A percentile compares a stretch with the other conserved stretches of the same genome.
phyloP scores from a whole-genome alignment of 2,888 invertebrate genomes.

The Autographa gamma region DNA sequence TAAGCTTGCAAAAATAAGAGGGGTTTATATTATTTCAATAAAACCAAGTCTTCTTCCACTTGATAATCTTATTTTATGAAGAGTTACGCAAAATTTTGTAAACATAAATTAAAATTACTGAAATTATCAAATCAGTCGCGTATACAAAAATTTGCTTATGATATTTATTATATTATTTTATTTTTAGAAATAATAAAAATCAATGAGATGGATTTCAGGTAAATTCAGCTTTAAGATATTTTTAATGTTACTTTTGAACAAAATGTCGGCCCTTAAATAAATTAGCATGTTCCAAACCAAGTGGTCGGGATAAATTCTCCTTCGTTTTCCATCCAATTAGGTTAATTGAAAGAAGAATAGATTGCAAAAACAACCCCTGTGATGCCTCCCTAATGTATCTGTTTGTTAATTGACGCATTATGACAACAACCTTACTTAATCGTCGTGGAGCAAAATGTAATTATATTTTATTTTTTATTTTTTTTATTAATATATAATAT shows the following conservation, averaged over 20 bases:
- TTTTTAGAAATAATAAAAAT: neutral
- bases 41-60: neutral
- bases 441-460: constrained; percentile 15
- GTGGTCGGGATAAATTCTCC: constrained; percentile 40
- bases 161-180: too few species aligned
- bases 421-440: constrained; percentile 24
- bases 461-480: neutral
- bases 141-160: too few species aligned
- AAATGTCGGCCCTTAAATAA: constrained; percentile 33
- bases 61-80: neutral
- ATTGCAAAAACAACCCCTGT: constrained; percentile 51
- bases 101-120: too few species aligned
- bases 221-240: neutral
- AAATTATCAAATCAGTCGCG: too few species aligned
- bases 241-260: constrained; percentile 11
- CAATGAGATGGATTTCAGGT: neutral
- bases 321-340: constrained; percentile 52
- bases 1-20: constrained; percentile 10
- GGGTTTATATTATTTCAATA: neutral
- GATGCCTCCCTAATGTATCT: constrained; percentile 42
- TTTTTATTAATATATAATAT: neutral
- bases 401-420: constrained; percentile 38
- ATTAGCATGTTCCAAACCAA: constrained; percentile 34
- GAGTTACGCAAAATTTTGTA: neutral
- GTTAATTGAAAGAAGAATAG: constrained; percentile 55